Conservation (phyloP, 2,113 vertebrate species). For the Cyprichromis sp. region DNA sequence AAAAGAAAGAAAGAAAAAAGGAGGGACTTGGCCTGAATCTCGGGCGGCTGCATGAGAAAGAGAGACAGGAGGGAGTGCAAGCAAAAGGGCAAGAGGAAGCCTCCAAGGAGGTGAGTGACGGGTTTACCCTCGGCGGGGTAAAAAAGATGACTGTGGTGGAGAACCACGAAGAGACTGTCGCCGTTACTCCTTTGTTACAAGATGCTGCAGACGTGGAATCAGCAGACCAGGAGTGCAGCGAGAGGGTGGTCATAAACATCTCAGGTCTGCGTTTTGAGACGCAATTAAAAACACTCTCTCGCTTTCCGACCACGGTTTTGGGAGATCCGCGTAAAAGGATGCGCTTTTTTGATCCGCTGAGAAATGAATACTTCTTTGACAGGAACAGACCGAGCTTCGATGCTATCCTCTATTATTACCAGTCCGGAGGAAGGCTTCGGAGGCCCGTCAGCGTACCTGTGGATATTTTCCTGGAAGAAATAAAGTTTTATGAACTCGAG, state of each 20-base stretch:
- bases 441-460: slow-evolving; percentile 86
- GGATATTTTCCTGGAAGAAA: slow-evolving; percentile 90
- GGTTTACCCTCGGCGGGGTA: slow-evolving; percentile 47
- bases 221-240: slow-evolving; percentile 75
- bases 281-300: slow-evolving; percentile 83
- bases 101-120: slow-evolving; percentile 48
- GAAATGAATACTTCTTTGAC: slow-evolving; percentile 95
- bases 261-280: slow-evolving; percentile 93
- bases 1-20: not conserved
- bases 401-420: slow-evolving; percentile 90
- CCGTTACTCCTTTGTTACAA: slow-evolving; percentile 32
- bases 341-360: slow-evolving; percentile 86
- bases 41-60: slow-evolving; percentile 28
- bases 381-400: slow-evolving; percentile 92
- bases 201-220: slow-evolving; percentile 53
- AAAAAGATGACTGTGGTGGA: slow-evolving; percentile 73
- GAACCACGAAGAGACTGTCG: slow-evolving; percentile 63
- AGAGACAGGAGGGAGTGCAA: slow-evolving; percentile 15
- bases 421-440: slow-evolving; percentile 85
- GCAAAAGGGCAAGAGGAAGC: slow-evolving; percentile 32
- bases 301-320: slow-evolving; percentile 84
- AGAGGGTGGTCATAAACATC: slow-evolving; percentile 88
- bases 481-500: slow-evolving; percentile 87
- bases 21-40: not conserved
- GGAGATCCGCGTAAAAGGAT: slow-evolving; percentile 86